phyloP scores from a whole-genome alignment of 2,797 vertebrate genomes.

The Manis pentadactyla region DNA sequence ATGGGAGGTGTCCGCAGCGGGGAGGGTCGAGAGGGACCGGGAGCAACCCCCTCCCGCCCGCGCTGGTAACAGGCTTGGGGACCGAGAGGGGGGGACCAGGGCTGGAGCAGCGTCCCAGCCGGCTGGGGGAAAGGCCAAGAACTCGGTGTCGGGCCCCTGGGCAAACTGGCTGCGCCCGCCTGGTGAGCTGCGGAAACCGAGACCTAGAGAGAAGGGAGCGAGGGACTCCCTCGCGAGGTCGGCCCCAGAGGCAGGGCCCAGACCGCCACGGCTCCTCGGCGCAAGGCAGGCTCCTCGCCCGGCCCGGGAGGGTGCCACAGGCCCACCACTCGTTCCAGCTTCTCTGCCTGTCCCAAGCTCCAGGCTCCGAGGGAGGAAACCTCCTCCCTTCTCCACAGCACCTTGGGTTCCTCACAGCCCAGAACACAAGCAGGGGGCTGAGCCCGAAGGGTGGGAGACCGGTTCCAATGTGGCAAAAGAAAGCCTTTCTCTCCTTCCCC shows the following conservation, averaged over 20 bases:
- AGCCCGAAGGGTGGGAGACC: rapidly evolving
- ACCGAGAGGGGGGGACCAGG: background rate
- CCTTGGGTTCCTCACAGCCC: background rate
- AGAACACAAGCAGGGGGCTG: background rate
- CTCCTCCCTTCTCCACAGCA: background rate
- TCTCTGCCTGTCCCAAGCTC: background rate
- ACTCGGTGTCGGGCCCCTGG: background rate
- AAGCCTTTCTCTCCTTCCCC: background rate
- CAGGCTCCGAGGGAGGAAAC: background rate
- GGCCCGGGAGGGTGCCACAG: background rate
- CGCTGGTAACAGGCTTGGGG: background rate
- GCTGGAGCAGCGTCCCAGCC: background rate
- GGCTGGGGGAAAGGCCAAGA: too few species aligned
- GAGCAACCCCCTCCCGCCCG: too few species aligned
- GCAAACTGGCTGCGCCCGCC: background rate
- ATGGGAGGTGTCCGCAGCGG: too few species aligned
- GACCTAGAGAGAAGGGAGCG: background rate
- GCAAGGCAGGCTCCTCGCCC: background rate
- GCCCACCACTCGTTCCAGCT: background rate
- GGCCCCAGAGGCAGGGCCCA: background rate
- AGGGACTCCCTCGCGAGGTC: background rate
- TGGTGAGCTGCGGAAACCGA: background rate
- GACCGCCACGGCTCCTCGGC: background rate
- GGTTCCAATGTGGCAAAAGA: background rate
- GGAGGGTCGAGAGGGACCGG: rapidly evolving